Evolutionary conservation across 1,140 invertebrate species (phyloP).

Genomic region (Ganaspis sp.): DNA sequence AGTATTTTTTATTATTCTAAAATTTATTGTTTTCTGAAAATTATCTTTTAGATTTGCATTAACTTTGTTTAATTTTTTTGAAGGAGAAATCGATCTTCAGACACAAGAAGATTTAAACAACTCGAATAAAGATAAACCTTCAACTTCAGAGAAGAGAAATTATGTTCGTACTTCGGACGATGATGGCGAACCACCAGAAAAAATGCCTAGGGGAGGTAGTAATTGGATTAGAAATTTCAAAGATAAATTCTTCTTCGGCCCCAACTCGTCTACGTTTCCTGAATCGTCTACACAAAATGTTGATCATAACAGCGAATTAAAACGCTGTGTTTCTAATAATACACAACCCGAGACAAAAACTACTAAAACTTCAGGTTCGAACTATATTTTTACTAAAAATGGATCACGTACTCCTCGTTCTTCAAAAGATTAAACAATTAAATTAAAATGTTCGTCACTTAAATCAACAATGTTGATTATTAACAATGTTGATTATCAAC

Average conservation of each 20-base stretch:
- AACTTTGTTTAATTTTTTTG: neutral
- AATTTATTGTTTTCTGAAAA: no score
- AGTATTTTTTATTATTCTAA: no score
- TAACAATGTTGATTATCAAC: no score
- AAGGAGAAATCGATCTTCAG: neutral
- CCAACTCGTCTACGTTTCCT: neutral
- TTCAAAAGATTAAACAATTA: neutral
- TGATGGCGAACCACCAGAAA: neutral
- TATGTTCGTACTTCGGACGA: neutral
- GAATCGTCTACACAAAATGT: neutral
- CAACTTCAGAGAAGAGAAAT: neutral
- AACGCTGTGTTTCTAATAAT: neutral
- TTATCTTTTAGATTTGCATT: no score
- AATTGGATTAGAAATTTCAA: neutral
- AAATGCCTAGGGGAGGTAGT: neutral
- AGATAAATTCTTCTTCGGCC: neutral
- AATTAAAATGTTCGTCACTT: neutral
- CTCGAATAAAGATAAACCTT: neutral
- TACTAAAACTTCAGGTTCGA: neutral
- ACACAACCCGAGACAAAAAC: neutral
- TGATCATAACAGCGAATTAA: neutral
- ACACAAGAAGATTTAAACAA: neutral
- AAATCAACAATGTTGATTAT: no score
- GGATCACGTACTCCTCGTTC: neutral
- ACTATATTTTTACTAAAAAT: neutral